These are phyloP conservation scores for Epinephelus lanceolatus DNA, from an alignment of 2,113 vertebrate genomes.

Conservation along the genomic window DNA sequence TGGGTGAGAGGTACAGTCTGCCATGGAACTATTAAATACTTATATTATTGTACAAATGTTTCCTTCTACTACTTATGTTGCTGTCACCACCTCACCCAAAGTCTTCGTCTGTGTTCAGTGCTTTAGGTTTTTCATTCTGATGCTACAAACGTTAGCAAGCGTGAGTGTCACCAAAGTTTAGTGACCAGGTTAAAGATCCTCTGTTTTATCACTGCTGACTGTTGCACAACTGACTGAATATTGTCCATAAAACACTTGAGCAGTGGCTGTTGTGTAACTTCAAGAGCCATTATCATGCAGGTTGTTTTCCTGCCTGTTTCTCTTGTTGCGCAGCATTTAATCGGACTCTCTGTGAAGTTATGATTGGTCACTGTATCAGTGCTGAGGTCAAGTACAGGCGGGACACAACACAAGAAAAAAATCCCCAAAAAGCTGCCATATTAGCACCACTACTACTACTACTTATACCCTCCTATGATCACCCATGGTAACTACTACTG, in stretches of 20 bases:
- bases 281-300: neutral
- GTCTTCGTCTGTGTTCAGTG: neutral
- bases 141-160: neutral
- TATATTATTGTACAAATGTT: too few relatives aligned
- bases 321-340: neutral
- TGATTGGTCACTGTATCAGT: neutral
- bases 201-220: slow-evolving; percentile 35
- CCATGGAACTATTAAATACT: too few relatives aligned
- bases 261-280: slow-evolving; percentile 22
- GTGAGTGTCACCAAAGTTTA: neutral
- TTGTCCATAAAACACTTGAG: slow-evolving; percentile 35
- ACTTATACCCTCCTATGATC: too few relatives aligned
- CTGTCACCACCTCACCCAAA: neutral
- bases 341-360: neutral
- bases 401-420: neutral
- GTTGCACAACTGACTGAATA: neutral
- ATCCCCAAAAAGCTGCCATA: neutral
- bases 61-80: neutral
- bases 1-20: too few relatives aligned
- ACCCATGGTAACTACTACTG: too few relatives aligned
- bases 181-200: slow-evolving; percentile 13
- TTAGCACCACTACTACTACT: neutral
- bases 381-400: neutral
- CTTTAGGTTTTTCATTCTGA: neutral
- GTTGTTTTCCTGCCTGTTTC: neutral